Conservation (phyloP, 2,113 vertebrate species). For the Dromas ardeola region DNA sequence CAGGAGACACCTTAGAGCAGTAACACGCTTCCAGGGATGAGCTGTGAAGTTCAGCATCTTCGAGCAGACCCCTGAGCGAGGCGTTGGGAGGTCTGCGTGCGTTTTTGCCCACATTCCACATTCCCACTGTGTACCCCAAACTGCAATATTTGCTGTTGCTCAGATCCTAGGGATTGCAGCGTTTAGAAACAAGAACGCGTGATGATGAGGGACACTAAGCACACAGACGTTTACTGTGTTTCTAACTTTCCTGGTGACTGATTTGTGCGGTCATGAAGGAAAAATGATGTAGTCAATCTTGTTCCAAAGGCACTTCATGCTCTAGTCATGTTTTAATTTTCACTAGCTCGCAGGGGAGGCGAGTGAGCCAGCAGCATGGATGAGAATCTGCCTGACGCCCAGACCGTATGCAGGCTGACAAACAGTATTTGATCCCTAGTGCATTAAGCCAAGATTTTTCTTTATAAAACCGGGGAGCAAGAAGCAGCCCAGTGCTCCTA, state of each 20-base stretch:
- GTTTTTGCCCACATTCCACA: background rate
- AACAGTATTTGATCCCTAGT: background rate
- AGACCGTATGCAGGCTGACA: background rate
- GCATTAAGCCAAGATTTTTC: background rate
- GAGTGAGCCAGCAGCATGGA: background rate
- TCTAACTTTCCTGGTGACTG: background rate
- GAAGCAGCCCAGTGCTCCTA: background rate
- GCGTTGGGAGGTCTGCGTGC: background rate
- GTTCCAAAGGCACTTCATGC: background rate
- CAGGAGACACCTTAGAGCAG: background rate
- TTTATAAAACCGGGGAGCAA: background rate
- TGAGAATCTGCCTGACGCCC: background rate
- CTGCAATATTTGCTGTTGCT: background rate
- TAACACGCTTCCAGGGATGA: background rate
- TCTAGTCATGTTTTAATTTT: constrained; percentile 31
- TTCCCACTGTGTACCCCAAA: background rate
- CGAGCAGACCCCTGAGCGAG: background rate
- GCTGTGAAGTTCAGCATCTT: background rate
- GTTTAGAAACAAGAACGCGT: background rate
- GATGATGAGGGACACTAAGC: background rate
- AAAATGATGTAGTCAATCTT: background rate
- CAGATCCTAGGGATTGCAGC: background rate
- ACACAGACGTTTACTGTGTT: background rate
- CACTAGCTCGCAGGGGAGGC: background rate
- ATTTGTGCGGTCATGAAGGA: background rate